phyloP scores from a whole-genome alignment of 2,113 vertebrate species.

The Alouatta palliata region DNA sequence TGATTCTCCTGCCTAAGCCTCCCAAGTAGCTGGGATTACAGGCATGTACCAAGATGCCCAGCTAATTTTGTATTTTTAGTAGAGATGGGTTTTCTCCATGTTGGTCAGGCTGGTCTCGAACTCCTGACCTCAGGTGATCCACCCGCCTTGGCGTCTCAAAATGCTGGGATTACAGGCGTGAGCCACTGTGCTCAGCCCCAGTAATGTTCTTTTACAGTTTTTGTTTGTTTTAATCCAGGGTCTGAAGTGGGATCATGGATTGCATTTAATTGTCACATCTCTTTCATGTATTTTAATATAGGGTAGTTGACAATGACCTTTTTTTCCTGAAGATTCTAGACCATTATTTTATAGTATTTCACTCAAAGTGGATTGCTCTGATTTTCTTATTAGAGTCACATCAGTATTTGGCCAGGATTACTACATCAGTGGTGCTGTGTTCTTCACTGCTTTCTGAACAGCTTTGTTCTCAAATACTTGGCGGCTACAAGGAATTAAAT shows the following conservation, averaged over 20 bases:
- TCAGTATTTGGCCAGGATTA: neutral
- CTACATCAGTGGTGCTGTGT: rapidly evolving
- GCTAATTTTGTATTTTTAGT: no score
- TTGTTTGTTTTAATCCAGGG: neutral
- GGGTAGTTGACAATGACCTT: neutral
- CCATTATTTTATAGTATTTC: neutral
- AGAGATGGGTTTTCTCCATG: no score
- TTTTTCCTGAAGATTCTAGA: neutral
- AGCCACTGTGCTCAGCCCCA: neutral
- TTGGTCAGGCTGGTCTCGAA: no score
- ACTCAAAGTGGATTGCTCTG: neutral
- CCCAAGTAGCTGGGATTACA: no score
- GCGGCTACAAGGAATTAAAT: neutral
- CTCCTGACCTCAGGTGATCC: no score
- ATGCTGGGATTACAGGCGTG: no score
- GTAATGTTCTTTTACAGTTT: neutral
- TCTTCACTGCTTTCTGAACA: neutral
- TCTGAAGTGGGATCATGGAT: neutral
- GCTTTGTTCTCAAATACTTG: neutral
- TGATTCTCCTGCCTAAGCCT: no score
- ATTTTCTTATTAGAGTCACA: neutral
- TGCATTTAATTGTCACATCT: no score
- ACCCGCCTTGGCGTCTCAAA: no score
- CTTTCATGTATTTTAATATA: neutral
- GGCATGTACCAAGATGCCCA: no score